phyloP scores from a whole-genome alignment of 2,888 invertebrate species.

The Operophtera brumata region DNA sequence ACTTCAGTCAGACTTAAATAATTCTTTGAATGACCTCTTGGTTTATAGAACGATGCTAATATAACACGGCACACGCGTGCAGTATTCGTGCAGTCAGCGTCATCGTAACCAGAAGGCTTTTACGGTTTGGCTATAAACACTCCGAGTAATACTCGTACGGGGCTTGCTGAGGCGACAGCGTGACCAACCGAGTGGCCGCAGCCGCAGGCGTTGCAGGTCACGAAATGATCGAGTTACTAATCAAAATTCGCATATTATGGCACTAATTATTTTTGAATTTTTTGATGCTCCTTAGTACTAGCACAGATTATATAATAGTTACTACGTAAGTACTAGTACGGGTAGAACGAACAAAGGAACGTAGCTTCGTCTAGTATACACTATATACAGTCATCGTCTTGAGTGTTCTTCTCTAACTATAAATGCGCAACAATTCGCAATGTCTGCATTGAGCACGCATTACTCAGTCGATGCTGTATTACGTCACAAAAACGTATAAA shows the following conservation, averaged over 20 bases:
- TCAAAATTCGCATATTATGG: too few species aligned
- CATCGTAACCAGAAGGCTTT: not conserved
- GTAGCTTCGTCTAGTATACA: not conserved
- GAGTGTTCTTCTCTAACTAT: not conserved
- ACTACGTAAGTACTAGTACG: too few species aligned
- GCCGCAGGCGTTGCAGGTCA: too few species aligned
- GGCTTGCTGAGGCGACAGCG: too few species aligned
- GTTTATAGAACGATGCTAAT: constrained; percentile 6
- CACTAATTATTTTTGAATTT: too few species aligned
- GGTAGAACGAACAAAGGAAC: too few species aligned
- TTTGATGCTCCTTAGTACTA: too few species aligned
- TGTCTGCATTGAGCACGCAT: not conserved
- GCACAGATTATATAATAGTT: too few species aligned
- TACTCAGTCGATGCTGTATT: constrained; percentile 8
- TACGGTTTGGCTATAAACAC: not conserved
- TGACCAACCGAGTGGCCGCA: too few species aligned
- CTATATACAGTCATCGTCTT: not conserved
- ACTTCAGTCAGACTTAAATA: constrained; percentile 10
- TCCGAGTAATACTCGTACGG: too few species aligned
- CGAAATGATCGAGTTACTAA: too few species aligned
- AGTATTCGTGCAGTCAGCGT: not conserved
- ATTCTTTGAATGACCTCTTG: constrained; percentile 3
- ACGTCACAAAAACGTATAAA: constrained; percentile 28
- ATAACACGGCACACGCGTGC: too few species aligned
- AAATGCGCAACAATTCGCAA: constrained; percentile 5